Evolutionary conservation across 1,140 invertebrate genomes (phyloP), one percentile per base, ranked within the genome.

Genomic region (Caerostris extrusa): DNA sequence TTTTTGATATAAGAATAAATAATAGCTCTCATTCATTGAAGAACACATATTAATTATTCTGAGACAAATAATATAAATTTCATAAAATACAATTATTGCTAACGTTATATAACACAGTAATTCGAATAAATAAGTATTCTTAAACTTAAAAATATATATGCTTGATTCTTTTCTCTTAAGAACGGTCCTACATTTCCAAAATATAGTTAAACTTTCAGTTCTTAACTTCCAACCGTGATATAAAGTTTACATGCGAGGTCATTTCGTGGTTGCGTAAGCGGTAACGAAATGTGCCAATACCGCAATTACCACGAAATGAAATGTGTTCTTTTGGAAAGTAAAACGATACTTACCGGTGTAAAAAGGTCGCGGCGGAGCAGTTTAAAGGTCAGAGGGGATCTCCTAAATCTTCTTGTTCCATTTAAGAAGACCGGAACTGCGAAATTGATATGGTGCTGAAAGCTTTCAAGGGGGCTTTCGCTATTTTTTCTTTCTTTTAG

Each of bases 211-310:
- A 34, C 10, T 12, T 64, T 2, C 10, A 14, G 5, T 3, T 14
- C 34, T 34, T 34, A 34, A 34, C 34, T 77, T 77, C 34, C 50
- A 12, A 50, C 53, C 71, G 71, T 77, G 71, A 34, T 12, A 5
- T 50, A 50, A 34, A 12, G 67, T 14, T 77, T 34, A 77, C 8
- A 34, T 34, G 7, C 19, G 5, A 12, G 71, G 34, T 77, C 71
- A 14, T 50, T 12, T 53, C 10, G 8, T 34, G 71, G 34, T 5
- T 77, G 71, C 71, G 71, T 77, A 77, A 50, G 71, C 53, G 71
- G 71, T 77, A 77, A 77, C 71, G 71, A 77, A 77, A 77, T 34
- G 71, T 77, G 71, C 71, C 50, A 50, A 77, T 77, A 34, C 8
- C 7, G 71, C 71, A 64, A 64, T 64, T 64, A 64, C 10, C 12